Conservation (phyloP, 1,140 invertebrate species). For the Procambarus virginalis region DNA sequence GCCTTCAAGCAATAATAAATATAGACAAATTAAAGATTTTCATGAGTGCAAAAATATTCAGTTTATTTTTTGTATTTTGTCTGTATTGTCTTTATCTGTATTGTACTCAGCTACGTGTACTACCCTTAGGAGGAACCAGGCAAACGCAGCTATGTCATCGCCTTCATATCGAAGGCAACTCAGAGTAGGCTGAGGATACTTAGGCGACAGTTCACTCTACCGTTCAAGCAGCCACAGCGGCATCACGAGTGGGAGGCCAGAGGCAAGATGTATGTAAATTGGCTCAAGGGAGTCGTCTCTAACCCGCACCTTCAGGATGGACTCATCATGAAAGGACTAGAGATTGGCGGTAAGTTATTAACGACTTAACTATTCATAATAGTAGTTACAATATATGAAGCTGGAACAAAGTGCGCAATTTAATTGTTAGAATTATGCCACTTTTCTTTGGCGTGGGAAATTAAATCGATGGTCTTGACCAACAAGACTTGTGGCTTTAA, state of each 20-base stretch:
- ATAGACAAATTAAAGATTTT: too few species aligned
- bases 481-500: too few species aligned
- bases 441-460: too few species aligned
- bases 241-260: slow-evolving; percentile 2
- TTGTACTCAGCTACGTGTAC: not conserved
- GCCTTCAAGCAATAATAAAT: too few species aligned
- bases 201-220: not conserved
- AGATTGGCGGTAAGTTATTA: slow-evolving; percentile 23
- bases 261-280: slow-evolving; percentile 26
- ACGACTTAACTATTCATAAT: too few species aligned
- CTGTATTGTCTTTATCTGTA: not conserved
- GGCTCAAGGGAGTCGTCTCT: slow-evolving; percentile 3
- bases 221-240: not conserved
- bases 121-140: slow-evolving; percentile 24
- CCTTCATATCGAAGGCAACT: slow-evolving; percentile 6
- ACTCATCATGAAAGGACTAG: slow-evolving; percentile 19
- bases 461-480: too few species aligned
- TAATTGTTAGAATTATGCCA: too few species aligned
- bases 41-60: too few species aligned
- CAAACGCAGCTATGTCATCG: not conserved
- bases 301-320: slow-evolving; percentile 19
- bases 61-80: too few species aligned
- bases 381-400: too few species aligned
- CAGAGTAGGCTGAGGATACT: not conserved
- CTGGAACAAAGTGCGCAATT: too few species aligned